Evolutionary conservation across 2,113 vertebrate species (phyloP).

Genomic region (Myotis brandtii): DNA sequence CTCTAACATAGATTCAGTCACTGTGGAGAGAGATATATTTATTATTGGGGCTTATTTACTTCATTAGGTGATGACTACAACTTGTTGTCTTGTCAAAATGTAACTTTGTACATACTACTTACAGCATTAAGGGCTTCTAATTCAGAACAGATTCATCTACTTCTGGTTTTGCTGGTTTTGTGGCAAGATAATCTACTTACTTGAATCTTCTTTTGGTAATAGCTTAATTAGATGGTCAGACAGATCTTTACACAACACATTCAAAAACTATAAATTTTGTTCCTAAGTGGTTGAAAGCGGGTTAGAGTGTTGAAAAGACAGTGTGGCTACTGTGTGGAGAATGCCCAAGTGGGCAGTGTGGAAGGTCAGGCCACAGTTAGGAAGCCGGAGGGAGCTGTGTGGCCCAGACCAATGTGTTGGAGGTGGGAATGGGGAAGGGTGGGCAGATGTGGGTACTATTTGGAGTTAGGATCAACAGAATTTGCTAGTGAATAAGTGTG

Average conservation of each 20-base stretch:
- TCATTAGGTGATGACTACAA: not conserved
- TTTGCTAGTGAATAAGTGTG: not conserved
- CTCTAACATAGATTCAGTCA: not conserved
- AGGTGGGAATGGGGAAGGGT: fast-evolving
- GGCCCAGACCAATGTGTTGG: not conserved
- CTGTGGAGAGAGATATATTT: not conserved
- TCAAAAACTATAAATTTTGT: conserved; percentile 51
- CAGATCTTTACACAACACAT: conserved; percentile 27
- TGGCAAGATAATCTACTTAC: conserved; percentile 58
- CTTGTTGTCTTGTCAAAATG: conserved; percentile 53
- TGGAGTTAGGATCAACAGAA: not conserved
- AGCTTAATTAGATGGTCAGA: conserved; percentile 68
- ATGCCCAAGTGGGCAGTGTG: not conserved
- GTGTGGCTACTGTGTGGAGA: not conserved
- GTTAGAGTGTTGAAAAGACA: not conserved
- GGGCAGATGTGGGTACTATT: not conserved
- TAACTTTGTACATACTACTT: conserved; percentile 38
- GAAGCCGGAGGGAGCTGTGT: fast-evolving
- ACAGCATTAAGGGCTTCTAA: conserved; percentile 13
- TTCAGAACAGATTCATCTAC: conserved; percentile 57
- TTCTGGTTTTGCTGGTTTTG: conserved; percentile 60
- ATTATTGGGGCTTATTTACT: conserved; percentile 20
- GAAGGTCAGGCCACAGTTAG: not conserved
- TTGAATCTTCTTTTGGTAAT: conserved; percentile 65
- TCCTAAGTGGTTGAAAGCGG: conserved; percentile 83